A percentile compares a stretch with the other conserved stretches of the same genome.
Evolutionary conservation across 1,140 invertebrate genomes (phyloP).

Genomic region (Charaxes varanes): DNA sequence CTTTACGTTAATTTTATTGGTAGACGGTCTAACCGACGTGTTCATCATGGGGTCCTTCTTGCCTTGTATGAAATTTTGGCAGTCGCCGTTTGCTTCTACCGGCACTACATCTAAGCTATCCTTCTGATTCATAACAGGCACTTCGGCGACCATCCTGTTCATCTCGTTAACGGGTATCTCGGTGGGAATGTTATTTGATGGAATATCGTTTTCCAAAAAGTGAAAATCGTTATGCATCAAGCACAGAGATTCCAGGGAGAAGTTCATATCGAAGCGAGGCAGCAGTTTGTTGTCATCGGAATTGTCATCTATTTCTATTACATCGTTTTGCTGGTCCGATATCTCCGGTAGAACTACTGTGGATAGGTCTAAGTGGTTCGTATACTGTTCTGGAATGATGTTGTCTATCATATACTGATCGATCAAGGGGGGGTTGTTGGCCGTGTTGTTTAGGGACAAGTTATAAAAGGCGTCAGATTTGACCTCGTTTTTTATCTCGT

Average conservation of each 20-base stretch:
- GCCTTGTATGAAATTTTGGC: slow-evolving; percentile 50
- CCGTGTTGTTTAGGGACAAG: slow-evolving; percentile 38
- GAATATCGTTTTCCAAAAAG: slow-evolving; percentile 55
- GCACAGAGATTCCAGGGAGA: slow-evolving; percentile 58
- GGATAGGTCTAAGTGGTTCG: slow-evolving; percentile 50
- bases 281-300: slow-evolving; percentile 67
- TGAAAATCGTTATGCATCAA: slow-evolving; percentile 67
- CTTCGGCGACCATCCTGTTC: slow-evolving; percentile 49
- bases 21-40: slow-evolving; percentile 45
- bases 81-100: slow-evolving; percentile 32
- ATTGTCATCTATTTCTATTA: slow-evolving; percentile 68
- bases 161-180: slow-evolving; percentile 47
- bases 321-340: slow-evolving; percentile 50
- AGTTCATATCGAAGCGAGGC: slow-evolving; percentile 61
- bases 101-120: slow-evolving; percentile 32
- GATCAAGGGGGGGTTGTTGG: slow-evolving; percentile 42
- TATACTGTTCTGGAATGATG: slow-evolving; percentile 58
- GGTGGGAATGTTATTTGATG: slow-evolving; percentile 31
- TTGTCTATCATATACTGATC: slow-evolving; percentile 63
- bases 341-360: slow-evolving; percentile 39
- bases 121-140: slow-evolving; percentile 46
- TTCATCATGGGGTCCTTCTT: slow-evolving; percentile 69
- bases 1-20: slow-evolving; percentile 67
- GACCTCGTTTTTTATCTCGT: slow-evolving; percentile 64
- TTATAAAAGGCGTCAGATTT: slow-evolving; percentile 62